Conservation (phyloP, 2,888 invertebrate genomes). For the Morpho helenor region DNA sequence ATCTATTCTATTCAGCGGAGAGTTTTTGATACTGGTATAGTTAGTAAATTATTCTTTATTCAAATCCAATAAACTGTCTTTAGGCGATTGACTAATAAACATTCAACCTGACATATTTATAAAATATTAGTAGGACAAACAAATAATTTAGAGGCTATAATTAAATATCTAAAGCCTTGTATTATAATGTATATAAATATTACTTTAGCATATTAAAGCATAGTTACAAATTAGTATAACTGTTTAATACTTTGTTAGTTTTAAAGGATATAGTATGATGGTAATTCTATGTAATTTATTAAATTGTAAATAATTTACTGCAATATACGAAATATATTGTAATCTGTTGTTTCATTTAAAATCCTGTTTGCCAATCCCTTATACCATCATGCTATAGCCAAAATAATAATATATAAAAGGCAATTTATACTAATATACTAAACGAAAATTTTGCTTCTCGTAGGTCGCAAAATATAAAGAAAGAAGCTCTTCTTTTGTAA, state of each 20-base stretch:
- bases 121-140: too few species aligned
- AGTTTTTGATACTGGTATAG: too few species aligned
- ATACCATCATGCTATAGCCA: conserved; percentile 72
- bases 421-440: conserved; percentile 2
- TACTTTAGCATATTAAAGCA: conserved; percentile 8
- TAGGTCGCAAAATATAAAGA: conserved; percentile 43
- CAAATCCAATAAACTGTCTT: too few species aligned
- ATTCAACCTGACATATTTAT: too few species aligned
- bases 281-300: conserved; percentile 36
- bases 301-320: conserved; percentile 41
- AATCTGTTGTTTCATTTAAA: conserved; percentile 63
- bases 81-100: too few species aligned
- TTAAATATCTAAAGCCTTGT: too few species aligned
- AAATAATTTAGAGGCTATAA: too few species aligned
- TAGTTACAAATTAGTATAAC: neutral
- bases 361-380: conserved; percentile 35
- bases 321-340: conserved; percentile 53
- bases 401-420: conserved; percentile 3
- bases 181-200: neutral
- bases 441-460: conserved; percentile 24
- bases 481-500: conserved; percentile 33
- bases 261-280: conserved; percentile 69
- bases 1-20: too few species aligned
- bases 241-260: too few species aligned
- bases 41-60: too few species aligned